Conservation (phyloP, 2,888 invertebrate genomes). For the Malacosoma neustria region DNA sequence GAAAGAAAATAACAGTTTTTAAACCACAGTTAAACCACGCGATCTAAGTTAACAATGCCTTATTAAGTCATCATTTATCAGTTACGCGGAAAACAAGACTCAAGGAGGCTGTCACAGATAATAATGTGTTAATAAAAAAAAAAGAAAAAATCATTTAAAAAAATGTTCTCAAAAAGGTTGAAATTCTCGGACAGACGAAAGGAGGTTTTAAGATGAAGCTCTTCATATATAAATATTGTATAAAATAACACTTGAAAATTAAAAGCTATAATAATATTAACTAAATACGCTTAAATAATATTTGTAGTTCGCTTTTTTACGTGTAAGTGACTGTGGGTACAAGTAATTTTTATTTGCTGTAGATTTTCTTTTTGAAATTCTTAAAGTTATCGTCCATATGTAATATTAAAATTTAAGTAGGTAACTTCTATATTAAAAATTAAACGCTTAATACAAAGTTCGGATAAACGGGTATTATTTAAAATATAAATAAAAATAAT, state of each 20-base stretch:
- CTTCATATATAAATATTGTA: slow-evolving; percentile 36
- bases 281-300: slow-evolving; percentile 38
- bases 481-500: slow-evolving; percentile 16
- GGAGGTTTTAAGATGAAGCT: slow-evolving; percentile 52
- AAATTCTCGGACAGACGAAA: slow-evolving; percentile 63
- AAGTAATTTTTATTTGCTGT: slow-evolving; percentile 6
- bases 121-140: slow-evolving; percentile 18
- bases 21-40: not conserved
- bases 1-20: not conserved
- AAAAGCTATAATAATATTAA: not conserved
- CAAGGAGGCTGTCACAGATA: slow-evolving; percentile 13
- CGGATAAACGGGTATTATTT: slow-evolving; percentile 39
- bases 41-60: not conserved
- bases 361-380: slow-evolving; percentile 14
- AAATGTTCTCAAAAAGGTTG: slow-evolving; percentile 56
- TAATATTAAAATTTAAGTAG: slow-evolving; percentile 39
- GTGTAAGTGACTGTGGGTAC: slow-evolving; percentile 25
- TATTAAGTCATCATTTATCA: slow-evolving; percentile 2
- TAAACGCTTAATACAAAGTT: slow-evolving; percentile 25
- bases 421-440: slow-evolving; percentile 1
- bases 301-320: slow-evolving; percentile 52
- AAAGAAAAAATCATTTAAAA: slow-evolving; percentile 12
- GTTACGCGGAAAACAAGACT: slow-evolving; percentile 15
- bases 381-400: slow-evolving; percentile 23
- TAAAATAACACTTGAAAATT: slow-evolving; percentile 20